Base-by-base conservation (phyloP, 1,140 invertebrate species). In the Nylanderia fulva region DNA sequence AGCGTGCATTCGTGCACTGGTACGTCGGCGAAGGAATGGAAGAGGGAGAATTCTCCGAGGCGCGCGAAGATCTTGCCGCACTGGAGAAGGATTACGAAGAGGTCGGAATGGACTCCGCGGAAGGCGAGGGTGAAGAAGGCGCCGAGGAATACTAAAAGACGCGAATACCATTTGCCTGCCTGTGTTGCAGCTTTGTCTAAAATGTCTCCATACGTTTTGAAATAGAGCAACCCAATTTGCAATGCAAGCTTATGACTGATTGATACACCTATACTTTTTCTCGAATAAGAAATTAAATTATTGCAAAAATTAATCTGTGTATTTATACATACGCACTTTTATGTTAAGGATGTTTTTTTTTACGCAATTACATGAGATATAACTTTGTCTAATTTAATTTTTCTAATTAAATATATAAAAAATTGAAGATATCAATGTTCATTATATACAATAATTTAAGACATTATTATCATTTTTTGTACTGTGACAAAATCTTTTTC, bases 1-100 rank as follows among this genome's bases (percentile, higher is more conserved):
- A 90, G 29, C 85, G 89, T 13, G 89, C 89, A 2, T 90, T 90
- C n/a, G 89, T 90, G 0, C 89, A 90, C 18, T 90, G 89, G 89
- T 90, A 90, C 0, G 89, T 90, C 8, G 89, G 89, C 1, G 89
- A 90, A 29, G 89, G 89, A 87, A 90, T 90, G 89, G 89, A 90
- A 18, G 89, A 90, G 33, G 89, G 89, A 69, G 89, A 90, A 24
- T 90, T 90, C 54, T 90, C 89, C 0, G 89, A 90, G 52, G 89
- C 89, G 11, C 89, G 89, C 2, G 89, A 90, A n/a, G 89, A 90
- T 87, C 86, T 90, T 0, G 89, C 89, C 0, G 89, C 89, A 2
- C 76, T 90, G 2, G 89, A 90, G 13, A 90, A 90, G 8, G 89
- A 90, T 42, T 90, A 90, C 33, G 89, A 90, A 15, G 89, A 90